phyloP scores from a whole-genome alignment of 2,113 vertebrate species.

The Panurus biarmicus region DNA sequence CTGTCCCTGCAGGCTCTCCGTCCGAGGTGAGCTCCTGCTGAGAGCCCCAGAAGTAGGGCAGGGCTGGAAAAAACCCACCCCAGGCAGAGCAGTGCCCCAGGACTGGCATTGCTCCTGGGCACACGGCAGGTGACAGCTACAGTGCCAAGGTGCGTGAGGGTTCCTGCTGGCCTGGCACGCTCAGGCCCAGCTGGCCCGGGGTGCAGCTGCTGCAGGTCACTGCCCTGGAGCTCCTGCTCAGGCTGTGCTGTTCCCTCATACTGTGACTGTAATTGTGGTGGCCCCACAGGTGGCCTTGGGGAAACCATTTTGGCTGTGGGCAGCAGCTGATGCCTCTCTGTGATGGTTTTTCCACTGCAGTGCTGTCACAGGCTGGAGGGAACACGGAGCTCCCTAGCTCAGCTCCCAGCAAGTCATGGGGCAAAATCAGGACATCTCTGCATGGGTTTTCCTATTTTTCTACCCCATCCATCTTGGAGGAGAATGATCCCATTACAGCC shows the following conservation, averaged over 20 bases:
- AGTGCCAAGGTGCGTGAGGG: neutral
- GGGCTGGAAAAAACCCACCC: neutral
- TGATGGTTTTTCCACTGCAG: neutral
- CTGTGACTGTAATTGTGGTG: rapidly evolving
- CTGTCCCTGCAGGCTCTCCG: neutral
- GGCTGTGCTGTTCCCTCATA: rapidly evolving
- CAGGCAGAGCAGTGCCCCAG: neutral
- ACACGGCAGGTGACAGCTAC: rapidly evolving
- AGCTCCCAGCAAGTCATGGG: neutral
- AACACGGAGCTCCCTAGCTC: neutral
- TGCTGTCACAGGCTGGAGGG: neutral
- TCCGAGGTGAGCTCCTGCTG: neutral
- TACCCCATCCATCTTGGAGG: neutral
- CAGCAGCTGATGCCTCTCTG: neutral
- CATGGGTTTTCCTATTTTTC: neutral
- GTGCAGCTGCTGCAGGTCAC: neutral
- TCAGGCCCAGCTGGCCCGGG: neutral
- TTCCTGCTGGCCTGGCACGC: neutral
- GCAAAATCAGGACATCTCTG: neutral
- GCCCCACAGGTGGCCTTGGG: neutral
- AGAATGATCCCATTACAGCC: neutral
- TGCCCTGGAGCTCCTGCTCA: neutral
- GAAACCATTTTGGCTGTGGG: neutral
- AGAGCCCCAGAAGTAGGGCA: neutral
- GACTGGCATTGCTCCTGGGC: neutral